phyloP scores from a whole-genome alignment of 2,113 vertebrate species.

The Ophiodon elongatus region DNA sequence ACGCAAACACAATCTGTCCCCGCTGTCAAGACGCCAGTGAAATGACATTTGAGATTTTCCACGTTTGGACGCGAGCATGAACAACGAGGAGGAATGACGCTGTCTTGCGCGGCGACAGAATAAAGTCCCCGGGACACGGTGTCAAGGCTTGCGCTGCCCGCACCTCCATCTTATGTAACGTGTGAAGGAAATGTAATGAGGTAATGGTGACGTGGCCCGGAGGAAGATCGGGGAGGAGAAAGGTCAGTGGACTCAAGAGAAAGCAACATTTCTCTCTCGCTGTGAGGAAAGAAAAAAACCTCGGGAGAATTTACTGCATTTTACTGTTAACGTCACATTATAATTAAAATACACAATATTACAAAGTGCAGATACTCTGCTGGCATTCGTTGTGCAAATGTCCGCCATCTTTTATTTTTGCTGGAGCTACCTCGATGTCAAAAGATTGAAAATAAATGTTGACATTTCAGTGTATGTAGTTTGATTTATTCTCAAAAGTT shows the following conservation, averaged over 20 bases:
- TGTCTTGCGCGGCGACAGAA: background rate
- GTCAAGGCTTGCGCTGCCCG: background rate
- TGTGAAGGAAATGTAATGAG: constrained; percentile 16
- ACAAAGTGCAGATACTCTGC: too few relatives aligned
- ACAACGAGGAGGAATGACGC: background rate
- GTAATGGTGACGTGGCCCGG: background rate
- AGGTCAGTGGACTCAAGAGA: constrained; percentile 40
- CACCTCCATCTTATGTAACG: constrained; percentile 34
- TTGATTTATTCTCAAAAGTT: too few relatives aligned
- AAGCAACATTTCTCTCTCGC: background rate
- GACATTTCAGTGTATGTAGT: too few relatives aligned
- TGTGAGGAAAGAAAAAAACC: background rate
- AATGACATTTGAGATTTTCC: constrained; percentile 5
- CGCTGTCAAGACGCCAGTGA: constrained; percentile 19
- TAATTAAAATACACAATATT: too few relatives aligned
- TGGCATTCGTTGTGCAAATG: too few relatives aligned
- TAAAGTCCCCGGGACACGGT: background rate
- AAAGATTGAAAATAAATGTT: too few relatives aligned
- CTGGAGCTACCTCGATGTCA: background rate
- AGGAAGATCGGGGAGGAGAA: constrained; percentile 15
- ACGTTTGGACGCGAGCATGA: background rate
- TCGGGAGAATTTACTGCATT: background rate
- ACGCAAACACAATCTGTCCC: constrained; percentile 51
- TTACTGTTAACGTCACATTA: background rate
- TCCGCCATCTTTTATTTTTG: background rate